Conservation (phyloP, 1,140 invertebrate species). For the Neuroterus valhalla region DNA sequence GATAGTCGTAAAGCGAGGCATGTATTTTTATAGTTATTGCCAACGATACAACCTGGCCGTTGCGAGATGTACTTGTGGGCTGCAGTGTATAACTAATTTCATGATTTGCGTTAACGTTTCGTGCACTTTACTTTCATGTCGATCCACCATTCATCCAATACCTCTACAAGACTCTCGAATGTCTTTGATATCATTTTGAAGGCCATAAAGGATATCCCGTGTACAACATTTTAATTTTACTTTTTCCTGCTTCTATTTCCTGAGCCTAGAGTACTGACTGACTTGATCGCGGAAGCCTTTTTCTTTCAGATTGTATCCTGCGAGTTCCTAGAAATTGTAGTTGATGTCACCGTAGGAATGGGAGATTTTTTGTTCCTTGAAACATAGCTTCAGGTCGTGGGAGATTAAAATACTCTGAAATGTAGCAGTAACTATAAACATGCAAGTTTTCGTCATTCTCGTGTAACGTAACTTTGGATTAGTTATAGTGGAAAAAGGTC, state of each 20-base stretch:
- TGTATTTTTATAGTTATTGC: constrained; percentile 51
- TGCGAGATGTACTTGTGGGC: constrained; percentile 23
- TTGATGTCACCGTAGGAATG: neutral
- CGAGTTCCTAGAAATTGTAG: neutral
- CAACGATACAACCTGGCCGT: constrained; percentile 32
- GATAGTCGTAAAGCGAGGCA: constrained; percentile 43
- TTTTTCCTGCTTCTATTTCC: too few relatives aligned
- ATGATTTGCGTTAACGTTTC: constrained; percentile 21
- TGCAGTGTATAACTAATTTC: constrained; percentile 31
- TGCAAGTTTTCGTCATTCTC: neutral
- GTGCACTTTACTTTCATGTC: constrained; percentile 18
- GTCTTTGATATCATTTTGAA: neutral
- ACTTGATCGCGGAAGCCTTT: neutral
- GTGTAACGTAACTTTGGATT: neutral
- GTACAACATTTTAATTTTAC: too few relatives aligned
- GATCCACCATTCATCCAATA: constrained; percentile 13
- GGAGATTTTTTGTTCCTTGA: constrained; percentile 16
- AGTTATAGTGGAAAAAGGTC: constrained; percentile 40
- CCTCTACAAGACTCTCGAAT: constrained; percentile 8
- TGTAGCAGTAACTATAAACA: neutral
- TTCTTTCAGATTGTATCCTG: neutral
- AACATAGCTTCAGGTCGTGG: constrained; percentile 14
- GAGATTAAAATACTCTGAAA: constrained; percentile 20
- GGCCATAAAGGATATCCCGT: too few relatives aligned
- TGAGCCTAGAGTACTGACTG: too few relatives aligned